A percentile compares a stretch with the other conserved stretches of the same genome.
These are phyloP conservation scores for Lateolabrax maculatus DNA, from an alignment of 2,797 vertebrate species.

Conservation along the genomic window DNA sequence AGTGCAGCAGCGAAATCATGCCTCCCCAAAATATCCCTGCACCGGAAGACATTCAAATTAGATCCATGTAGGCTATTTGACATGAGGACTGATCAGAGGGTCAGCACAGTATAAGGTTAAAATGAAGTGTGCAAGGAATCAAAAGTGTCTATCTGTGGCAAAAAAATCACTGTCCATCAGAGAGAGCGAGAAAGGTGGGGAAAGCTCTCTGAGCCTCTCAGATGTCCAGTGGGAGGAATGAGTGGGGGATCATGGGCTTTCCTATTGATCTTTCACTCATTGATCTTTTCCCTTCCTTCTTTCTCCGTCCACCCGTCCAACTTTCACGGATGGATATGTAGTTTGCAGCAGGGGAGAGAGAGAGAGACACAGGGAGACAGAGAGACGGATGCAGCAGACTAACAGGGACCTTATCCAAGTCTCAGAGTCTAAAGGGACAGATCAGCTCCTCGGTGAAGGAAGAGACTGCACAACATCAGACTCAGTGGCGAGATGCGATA, in stretches of 20 bases:
- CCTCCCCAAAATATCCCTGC: neutral
- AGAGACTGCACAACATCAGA: slow-evolving; percentile 46
- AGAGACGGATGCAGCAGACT: slow-evolving; percentile 40
- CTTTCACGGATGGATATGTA: slow-evolving; percentile 53
- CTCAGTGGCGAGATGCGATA: slow-evolving; percentile 62
- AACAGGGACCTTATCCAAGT: slow-evolving; percentile 62
- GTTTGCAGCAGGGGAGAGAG: slow-evolving; percentile 36
- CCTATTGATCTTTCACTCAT: slow-evolving; percentile 70
- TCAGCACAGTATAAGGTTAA: neutral
- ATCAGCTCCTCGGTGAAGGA: slow-evolving; percentile 57
- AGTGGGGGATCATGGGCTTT: slow-evolving; percentile 70
- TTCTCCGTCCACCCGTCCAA: slow-evolving; percentile 46
- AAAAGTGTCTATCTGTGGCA: neutral
- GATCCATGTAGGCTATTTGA: neutral
- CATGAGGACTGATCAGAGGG: neutral
- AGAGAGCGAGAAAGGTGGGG: neutral
- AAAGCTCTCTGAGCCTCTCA: slow-evolving; percentile 28
- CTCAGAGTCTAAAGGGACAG: slow-evolving; percentile 69
- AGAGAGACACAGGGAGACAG: slow-evolving; percentile 12
- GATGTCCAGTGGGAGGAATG: slow-evolving; percentile 58
- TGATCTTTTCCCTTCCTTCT: slow-evolving; percentile 57
- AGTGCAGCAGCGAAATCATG: neutral
- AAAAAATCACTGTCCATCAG: slow-evolving; percentile 12
- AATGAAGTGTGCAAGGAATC: slow-evolving; percentile 13
- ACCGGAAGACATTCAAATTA: neutral